Evolutionary conservation across 1,140 invertebrate species (phyloP).

Genomic region (Drosophila melanica): DNA sequence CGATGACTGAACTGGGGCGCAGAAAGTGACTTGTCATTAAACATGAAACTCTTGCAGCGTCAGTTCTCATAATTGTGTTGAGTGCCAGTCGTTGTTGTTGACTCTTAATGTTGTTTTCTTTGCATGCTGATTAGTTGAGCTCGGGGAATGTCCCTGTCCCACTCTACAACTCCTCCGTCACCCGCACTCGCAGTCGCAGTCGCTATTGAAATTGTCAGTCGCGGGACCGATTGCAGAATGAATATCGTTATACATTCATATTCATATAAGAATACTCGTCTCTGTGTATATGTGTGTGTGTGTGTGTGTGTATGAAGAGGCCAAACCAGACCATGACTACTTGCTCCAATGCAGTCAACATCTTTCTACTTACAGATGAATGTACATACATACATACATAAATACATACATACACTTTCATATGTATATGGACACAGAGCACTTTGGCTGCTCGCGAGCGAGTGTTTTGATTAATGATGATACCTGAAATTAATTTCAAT

Average conservation of each 20-base stretch:
- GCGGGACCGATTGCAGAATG: conserved; percentile 58
- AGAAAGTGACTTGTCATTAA: conserved; percentile 82
- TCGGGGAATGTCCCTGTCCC: conserved; percentile 63
- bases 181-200: not conserved
- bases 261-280: conserved; percentile 18
- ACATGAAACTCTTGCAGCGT: conserved; percentile 81
- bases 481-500: conserved; percentile 83
- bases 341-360: conserved; percentile 37
- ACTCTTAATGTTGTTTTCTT: conserved; percentile 83
- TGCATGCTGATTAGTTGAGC: conserved; percentile 81
- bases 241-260: conserved; percentile 72
- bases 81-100: conserved; percentile 79
- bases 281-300: too few species aligned
- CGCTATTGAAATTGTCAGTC: conserved; percentile 38
- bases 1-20: conserved; percentile 76
- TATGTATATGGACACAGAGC: conserved; percentile 50
- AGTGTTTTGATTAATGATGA: conserved; percentile 83
- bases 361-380: conserved; percentile 35
- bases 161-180: not conserved
- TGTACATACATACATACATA: conserved; percentile 16
- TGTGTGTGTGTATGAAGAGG: conserved; percentile 37
- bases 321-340: conserved; percentile 46
- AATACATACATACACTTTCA: conserved; percentile 27
- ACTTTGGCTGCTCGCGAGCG: conserved; percentile 56
- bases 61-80: conserved; percentile 82